Percentiles rank a stretch among this genome's conserved stretches.
Evolutionary conservation across 2,797 vertebrate genomes (phyloP).

Genomic region (Sphaeramia orbicularis): DNA sequence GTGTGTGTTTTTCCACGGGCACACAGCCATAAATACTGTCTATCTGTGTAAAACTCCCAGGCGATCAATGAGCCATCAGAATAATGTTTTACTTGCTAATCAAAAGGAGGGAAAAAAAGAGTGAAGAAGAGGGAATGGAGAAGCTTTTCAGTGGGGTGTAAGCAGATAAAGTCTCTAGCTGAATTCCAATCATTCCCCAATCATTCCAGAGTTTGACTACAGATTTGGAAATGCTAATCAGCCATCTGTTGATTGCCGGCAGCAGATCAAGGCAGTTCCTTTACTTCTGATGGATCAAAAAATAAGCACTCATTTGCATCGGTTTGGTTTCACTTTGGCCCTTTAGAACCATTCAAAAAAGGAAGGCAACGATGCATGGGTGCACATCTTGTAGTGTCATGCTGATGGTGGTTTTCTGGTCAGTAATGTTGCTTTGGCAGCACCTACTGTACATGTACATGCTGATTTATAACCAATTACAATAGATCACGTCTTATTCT

Average conservation of each 20-base stretch:
- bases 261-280: slow-evolving; percentile 44
- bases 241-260: slow-evolving; percentile 69
- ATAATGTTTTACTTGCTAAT: slow-evolving; percentile 62
- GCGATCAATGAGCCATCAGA: slow-evolving; percentile 62
- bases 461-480: slow-evolving; percentile 29
- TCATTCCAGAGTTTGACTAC: slow-evolving; percentile 70
- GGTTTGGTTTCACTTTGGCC: slow-evolving; percentile 37
- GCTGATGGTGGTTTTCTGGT: slow-evolving; percentile 13
- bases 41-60: slow-evolving; percentile 53
- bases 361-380: background rate
- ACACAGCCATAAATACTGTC: slow-evolving; percentile 55
- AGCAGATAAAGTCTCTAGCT: slow-evolving; percentile 53
- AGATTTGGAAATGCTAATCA: slow-evolving; percentile 76
- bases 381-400: background rate
- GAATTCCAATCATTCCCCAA: slow-evolving; percentile 70
- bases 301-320: slow-evolving; percentile 37
- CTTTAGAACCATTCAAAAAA: background rate
- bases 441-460: slow-evolving; percentile 27
- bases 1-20: slow-evolving; percentile 49
- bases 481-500: slow-evolving; percentile 35
- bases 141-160: slow-evolving; percentile 29
- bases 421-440: background rate
- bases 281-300: slow-evolving; percentile 46
- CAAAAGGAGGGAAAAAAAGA: slow-evolving; percentile 31
- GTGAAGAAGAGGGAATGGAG: slow-evolving; percentile 15